Base-by-base conservation (phyloP, 1,140 invertebrate genomes). In the Psix sp. region DNA sequence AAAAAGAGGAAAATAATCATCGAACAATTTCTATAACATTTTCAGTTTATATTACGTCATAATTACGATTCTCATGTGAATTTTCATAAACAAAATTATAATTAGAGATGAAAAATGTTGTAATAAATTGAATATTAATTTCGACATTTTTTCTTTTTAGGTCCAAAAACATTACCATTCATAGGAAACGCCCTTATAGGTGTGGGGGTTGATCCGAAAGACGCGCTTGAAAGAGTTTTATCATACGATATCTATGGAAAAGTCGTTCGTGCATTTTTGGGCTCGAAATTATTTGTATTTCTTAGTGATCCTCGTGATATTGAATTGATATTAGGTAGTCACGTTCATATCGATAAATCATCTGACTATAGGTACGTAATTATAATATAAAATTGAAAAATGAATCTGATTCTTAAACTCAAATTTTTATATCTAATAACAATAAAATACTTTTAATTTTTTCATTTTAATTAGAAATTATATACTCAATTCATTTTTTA, bases 271-370 rank as follows among this genome's bases (percentile, higher is more conserved):
- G 88, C 84, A 4, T 93, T 92, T 88, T 59, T 94, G 0, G 93
- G 93, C 6, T 83, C 88, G 0, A 91, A 91, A 54, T 80, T 93
- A n/a, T 7, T 91, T 0, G 84, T 94, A 9, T 91, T 91, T 57
- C 74, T 94, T 0, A 79, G 81, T 0, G 90, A 93, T 77, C 90
- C 93, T 3, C 80, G 88, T 9, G 93, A 94, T 72, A 83, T 92
- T 3, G 93, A 94, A 85, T 82, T 93, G 7, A 92, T 93, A 40
- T 83, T 94, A 0, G 89, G 90, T 46, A 92, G 92, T 57, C 82
- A 90, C 20, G 91, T 92, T 46, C 93, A 97, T 77, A 91, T 98
- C 16, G 92, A 95, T 57, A 98, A 98, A 80, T 88, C 92, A 0
- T 74, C 88, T 0, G 92, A 94, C 86, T 82, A 89, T 71, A 80